These are phyloP conservation scores for Capreolus pygargus DNA, from an alignment of 2,113 vertebrate genomes.

Conservation along the genomic window DNA sequence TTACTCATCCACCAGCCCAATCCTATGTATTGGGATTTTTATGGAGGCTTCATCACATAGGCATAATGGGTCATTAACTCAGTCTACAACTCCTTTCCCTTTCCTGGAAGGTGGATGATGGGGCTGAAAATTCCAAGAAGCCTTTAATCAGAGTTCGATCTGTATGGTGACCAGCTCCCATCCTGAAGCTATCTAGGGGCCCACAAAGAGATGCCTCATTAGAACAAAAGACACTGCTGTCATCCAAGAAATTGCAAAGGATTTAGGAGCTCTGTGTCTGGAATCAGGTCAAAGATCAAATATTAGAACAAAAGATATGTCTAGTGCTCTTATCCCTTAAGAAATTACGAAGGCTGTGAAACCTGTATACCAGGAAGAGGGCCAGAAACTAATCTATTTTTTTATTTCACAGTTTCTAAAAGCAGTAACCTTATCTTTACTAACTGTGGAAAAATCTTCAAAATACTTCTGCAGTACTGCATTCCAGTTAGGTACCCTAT, in stretches of 20 bases:
- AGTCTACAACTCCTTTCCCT: neutral
- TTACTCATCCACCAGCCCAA: neutral
- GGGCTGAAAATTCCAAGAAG: neutral
- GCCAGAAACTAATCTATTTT: neutral
- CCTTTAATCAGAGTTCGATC: neutral
- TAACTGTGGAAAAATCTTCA: neutral
- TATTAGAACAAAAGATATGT: neutral
- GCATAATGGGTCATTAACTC: neutral
- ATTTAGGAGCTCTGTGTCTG: neutral
- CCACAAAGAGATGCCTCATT: neutral
- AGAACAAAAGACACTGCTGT: neutral
- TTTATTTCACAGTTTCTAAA: neutral
- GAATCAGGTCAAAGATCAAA: neutral
- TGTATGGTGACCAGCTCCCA: neutral
- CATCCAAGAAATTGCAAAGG: neutral
- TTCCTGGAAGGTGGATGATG: neutral
- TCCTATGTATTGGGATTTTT: neutral
- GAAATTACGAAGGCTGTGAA: neutral
- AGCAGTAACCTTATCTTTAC: neutral
- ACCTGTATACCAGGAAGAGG: neutral
- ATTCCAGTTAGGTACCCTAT: neutral
- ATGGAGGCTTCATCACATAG: neutral
- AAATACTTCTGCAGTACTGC: neutral
- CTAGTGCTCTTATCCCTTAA: neutral
- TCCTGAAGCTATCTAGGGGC: neutral